A percentile compares a stretch with the other conserved stretches of the same genome.
phyloP scores from a whole-genome alignment of 1,140 invertebrate genomes.

The Drosophila ercepeae region DNA sequence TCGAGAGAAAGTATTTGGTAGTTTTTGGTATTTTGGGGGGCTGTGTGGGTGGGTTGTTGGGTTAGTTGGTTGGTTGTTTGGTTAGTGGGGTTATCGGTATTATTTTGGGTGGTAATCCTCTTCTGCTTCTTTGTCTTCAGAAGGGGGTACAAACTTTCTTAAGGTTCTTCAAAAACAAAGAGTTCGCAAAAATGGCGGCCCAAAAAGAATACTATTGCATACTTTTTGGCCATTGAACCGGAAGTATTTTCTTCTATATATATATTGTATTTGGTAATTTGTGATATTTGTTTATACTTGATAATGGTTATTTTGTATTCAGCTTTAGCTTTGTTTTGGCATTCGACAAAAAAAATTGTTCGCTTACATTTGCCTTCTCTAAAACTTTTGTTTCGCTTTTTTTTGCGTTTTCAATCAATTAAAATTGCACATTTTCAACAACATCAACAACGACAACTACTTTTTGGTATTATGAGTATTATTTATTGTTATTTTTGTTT shows the following conservation, averaged over 20 bases:
- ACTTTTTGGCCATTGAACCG: constrained; percentile 47
- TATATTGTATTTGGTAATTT: constrained; percentile 13
- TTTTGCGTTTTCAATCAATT: constrained; percentile 70
- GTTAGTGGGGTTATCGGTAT: constrained; percentile 27
- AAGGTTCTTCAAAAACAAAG: constrained; percentile 68
- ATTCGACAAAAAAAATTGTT: constrained; percentile 62
- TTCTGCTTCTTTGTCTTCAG: constrained; percentile 48
- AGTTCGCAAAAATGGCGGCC: constrained; percentile 56
- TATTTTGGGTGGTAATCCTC: neutral
- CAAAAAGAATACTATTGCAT: constrained; percentile 56
- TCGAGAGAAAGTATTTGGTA: constrained; percentile 12
- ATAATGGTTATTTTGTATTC: constrained; percentile 41
- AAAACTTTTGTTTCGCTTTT: constrained; percentile 40
- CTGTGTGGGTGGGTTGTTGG: constrained; percentile 30
- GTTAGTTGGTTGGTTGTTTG: constrained; percentile 9
- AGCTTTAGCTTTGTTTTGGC: constrained; percentile 61
- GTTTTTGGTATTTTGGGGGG: constrained; percentile 7
- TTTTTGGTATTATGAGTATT: constrained; percentile 79
- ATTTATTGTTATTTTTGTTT: constrained; percentile 62
- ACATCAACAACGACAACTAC: constrained; percentile 82
- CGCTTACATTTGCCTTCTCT: constrained; percentile 27
- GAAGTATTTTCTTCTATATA: constrained; percentile 20
- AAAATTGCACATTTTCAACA: constrained; percentile 81
- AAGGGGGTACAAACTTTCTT: constrained; percentile 7
- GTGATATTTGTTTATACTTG: constrained; percentile 44